Evolutionary conservation across 2,797 vertebrate species (phyloP).

Genomic region (Aldrovandia affinis): DNA sequence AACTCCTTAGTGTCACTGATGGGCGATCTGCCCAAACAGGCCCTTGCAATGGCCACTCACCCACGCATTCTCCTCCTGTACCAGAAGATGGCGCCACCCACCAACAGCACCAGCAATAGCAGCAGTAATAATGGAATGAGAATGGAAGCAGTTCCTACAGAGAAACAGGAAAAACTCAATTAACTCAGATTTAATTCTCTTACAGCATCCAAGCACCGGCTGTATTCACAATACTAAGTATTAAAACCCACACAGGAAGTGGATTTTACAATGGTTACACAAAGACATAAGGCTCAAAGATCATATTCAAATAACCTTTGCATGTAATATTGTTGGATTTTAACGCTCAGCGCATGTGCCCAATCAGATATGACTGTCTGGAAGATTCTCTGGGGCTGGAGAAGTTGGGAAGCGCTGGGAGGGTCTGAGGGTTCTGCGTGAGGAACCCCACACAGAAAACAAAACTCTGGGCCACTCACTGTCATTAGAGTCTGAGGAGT

Average conservation of each 20-base stretch:
- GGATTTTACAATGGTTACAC: neutral
- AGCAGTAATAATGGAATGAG: constrained; percentile 82
- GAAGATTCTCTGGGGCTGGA: too few relatives aligned
- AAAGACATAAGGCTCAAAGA: neutral
- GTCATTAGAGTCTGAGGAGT: constrained; percentile 62
- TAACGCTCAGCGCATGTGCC: neutral
- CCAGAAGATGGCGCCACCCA: constrained; percentile 82
- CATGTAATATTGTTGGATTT: neutral
- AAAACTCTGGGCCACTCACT: constrained; percentile 72
- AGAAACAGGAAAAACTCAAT: constrained; percentile 33
- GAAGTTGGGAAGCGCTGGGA: too few relatives aligned
- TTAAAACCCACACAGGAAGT: neutral
- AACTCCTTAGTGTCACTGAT: too few relatives aligned
- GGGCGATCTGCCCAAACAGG: neutral
- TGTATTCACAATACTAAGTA: neutral
- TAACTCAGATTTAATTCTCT: neutral
- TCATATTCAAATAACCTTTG: neutral
- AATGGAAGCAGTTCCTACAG: constrained; percentile 84
- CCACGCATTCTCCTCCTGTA: constrained; percentile 89
- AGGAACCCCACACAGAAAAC: neutral
- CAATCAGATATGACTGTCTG: neutral
- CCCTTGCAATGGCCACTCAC: constrained; percentile 70
- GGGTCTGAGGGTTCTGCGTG: neutral
- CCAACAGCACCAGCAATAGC: constrained; percentile 80
- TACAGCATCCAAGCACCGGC: too few relatives aligned